Evolutionary conservation across 2,888 invertebrate genomes (phyloP).

Genomic region (Lasius platythorax): DNA sequence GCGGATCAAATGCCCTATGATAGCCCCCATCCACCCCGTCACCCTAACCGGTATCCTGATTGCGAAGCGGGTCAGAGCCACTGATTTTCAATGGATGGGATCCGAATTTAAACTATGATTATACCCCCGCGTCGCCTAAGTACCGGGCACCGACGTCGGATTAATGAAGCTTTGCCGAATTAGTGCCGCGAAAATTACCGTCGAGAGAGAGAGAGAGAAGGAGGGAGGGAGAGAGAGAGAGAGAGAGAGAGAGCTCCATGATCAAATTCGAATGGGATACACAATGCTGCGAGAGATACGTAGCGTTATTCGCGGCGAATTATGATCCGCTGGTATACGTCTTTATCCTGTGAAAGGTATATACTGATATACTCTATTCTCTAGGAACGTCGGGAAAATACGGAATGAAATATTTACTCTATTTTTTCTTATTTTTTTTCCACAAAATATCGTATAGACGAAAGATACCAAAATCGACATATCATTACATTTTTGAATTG

Average conservation of each 20-base stretch:
- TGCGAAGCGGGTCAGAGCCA: constrained; percentile 84
- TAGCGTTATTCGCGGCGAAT: constrained; percentile 20
- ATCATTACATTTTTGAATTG: not conserved
- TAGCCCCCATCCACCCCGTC: constrained; percentile 74
- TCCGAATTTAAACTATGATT: constrained; percentile 86
- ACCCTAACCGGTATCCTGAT: constrained; percentile 81
- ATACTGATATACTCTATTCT: too few relatives aligned
- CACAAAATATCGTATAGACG: not conserved
- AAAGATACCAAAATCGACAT: not conserved
- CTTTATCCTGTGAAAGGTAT: not conserved
- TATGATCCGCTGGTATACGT: constrained; percentile 23
- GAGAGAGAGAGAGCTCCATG: not conserved
- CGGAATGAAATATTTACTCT: not conserved
- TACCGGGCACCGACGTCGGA: constrained; percentile 82
- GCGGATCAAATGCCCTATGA: constrained; percentile 85
- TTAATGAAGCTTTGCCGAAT: constrained; percentile 86
- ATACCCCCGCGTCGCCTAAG: constrained; percentile 82
- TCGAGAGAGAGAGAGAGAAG: not conserved
- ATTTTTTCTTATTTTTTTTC: not conserved
- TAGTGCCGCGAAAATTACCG: constrained; percentile 77
- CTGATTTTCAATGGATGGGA: constrained; percentile 86
- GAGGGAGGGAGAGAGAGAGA: not conserved
- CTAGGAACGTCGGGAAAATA: not conserved
- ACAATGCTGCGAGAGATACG: constrained; percentile 42
- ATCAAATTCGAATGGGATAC: constrained; percentile 36